Conservation (phyloP, 2,113 vertebrate species). For the Rhombomys opimus region DNA sequence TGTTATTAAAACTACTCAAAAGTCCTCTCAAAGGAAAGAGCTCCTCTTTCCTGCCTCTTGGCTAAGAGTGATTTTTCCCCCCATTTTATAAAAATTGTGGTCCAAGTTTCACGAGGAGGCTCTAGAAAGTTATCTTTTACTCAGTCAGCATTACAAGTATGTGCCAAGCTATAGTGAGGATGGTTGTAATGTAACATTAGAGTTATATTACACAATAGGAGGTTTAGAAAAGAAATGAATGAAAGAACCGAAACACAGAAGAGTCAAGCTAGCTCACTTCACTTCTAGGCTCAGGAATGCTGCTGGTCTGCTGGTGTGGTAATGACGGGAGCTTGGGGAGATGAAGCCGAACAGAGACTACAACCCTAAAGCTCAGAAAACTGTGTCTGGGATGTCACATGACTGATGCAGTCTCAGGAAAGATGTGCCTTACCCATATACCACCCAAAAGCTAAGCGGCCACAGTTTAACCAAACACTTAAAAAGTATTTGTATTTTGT, state of each 20-base stretch:
- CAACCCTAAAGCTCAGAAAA: background rate
- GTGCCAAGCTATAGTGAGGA: background rate
- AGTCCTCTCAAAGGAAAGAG: slow-evolving; percentile 71
- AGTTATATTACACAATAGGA: slow-evolving; percentile 3
- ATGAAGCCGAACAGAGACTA: background rate
- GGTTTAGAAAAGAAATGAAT: slow-evolving; percentile 43
- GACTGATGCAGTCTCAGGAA: background rate
- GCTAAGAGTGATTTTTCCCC: slow-evolving; percentile 50
- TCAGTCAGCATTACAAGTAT: slow-evolving; percentile 57
- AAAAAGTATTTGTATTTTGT: background rate
- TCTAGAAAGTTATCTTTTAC: slow-evolving; percentile 64
- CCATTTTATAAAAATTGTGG: slow-evolving; percentile 76
- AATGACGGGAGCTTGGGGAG: background rate
- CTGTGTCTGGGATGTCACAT: background rate
- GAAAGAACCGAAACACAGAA: background rate
- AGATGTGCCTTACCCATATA: background rate
- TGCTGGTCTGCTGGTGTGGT: background rate
- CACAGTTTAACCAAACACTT: slow-evolving; percentile 22
- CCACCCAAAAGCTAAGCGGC: background rate
- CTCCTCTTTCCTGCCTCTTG: slow-evolving; percentile 59
- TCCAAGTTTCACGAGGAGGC: slow-evolving; percentile 67
- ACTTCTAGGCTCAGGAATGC: background rate
- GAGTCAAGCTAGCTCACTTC: background rate
- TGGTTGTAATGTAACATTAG: background rate
- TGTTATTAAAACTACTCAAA: slow-evolving; percentile 79